Conservation (phyloP, 2,113 vertebrate species). For the Macquaria ambigua region DNA sequence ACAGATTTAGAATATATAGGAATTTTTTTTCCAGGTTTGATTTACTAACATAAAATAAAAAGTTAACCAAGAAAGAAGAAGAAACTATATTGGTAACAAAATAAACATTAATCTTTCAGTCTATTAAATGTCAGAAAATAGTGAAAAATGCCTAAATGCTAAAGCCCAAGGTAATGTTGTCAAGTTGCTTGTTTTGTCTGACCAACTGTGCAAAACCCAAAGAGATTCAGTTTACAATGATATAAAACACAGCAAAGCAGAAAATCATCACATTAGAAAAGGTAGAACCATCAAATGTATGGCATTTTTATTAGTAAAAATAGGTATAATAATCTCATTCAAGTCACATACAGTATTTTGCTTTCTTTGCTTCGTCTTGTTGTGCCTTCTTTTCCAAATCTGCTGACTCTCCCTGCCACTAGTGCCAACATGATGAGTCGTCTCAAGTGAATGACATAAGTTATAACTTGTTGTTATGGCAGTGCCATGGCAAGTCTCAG, state of each 20-base stretch:
- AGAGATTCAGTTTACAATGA: too few species aligned
- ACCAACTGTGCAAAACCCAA: too few species aligned
- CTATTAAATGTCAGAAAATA: too few species aligned
- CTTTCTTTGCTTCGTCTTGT: constrained; percentile 1
- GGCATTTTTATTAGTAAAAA: background rate
- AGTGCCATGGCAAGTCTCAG: background rate
- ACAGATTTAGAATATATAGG: too few species aligned
- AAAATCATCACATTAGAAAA: background rate
- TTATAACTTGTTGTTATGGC: background rate
- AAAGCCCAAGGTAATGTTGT: background rate
- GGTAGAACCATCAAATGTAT: background rate
- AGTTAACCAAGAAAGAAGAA: too few species aligned
- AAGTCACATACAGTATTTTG: background rate
- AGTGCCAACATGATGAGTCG: background rate
- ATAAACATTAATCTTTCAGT: too few species aligned
- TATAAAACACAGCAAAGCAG: background rate
- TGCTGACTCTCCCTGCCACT: constrained; percentile 21
- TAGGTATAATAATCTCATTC: background rate
- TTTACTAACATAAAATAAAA: background rate
- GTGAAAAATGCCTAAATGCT: too few species aligned
- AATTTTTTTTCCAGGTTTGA: background rate
- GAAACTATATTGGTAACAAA: too few species aligned
- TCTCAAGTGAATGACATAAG: background rate
- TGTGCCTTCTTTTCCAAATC: background rate
- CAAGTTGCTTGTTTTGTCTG: background rate